A percentile compares a stretch with the other conserved stretches of the same genome.
Conservation (phyloP, 2,888 invertebrate genomes). For the Xestoiulus laeticollis region DNA sequence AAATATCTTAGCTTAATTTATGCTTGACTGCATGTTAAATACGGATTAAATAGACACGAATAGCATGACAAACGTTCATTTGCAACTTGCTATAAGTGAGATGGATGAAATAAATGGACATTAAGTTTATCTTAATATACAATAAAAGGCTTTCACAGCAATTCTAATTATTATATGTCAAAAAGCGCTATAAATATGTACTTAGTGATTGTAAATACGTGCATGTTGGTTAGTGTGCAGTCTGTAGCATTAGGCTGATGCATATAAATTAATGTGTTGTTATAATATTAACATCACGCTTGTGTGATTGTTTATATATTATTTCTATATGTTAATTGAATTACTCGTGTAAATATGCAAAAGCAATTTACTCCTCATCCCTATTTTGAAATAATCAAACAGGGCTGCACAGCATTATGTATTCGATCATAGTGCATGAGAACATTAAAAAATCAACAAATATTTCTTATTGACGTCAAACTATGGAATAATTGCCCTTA, state of each 20-base stretch:
- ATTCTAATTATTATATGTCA: neutral
- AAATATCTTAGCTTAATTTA: neutral
- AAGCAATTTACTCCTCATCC: too few species aligned
- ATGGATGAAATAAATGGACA: neutral
- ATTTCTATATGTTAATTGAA: neutral
- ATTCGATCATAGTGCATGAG: too few species aligned
- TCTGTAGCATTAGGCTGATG: neutral
- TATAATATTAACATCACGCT: neutral
- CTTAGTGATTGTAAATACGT: too few species aligned
- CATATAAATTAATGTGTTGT: neutral
- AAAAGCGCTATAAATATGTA: neutral
- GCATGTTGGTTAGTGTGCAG: neutral
- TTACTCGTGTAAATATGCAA: neutral
- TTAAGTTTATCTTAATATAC: constrained; percentile 50
- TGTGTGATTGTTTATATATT: neutral
- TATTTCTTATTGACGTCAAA: too few species aligned
- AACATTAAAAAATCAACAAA: too few species aligned
- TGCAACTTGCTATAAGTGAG: neutral
- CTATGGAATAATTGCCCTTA: too few species aligned
- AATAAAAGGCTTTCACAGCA: constrained; percentile 51
- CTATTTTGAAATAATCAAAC: too few species aligned
- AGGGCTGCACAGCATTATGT: too few species aligned
- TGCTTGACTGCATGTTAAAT: neutral
- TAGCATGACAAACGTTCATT: neutral
- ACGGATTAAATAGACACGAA: neutral